phyloP scores from a whole-genome alignment of 2,797 vertebrate genomes.

The Pelobates cultripes region DNA sequence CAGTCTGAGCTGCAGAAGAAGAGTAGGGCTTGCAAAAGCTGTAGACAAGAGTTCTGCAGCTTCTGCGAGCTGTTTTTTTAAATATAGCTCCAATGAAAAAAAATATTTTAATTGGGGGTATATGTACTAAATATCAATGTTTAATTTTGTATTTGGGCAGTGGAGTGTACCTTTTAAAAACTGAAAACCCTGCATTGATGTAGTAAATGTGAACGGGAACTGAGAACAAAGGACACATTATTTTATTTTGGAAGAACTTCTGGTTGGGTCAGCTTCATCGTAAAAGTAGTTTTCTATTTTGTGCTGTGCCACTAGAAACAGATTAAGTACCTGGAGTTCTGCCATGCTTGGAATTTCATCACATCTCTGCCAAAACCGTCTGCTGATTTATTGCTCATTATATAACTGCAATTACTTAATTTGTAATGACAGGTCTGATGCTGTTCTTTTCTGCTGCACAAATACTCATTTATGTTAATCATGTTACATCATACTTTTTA shows the following conservation, averaged over 20 bases:
- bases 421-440: neutral
- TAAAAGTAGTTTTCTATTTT: neutral
- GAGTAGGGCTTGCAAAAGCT: no score
- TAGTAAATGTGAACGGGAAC: no score
- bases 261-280: neutral
- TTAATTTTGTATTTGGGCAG: no score
- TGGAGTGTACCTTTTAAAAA: no score
- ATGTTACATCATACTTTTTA: conserved; percentile 19
- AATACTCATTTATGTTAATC: neutral
- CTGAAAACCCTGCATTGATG: no score
- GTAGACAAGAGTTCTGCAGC: no score
- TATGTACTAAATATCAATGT: neutral
- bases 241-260: neutral
- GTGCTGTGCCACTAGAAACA: conserved; percentile 15
- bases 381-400: conserved; percentile 23
- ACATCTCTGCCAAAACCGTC: conserved; percentile 11
- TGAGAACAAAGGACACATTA: neutral
- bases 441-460: conserved; percentile 11
- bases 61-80: no score
- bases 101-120: no score
- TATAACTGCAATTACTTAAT: conserved; percentile 35
- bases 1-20: no score
- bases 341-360: conserved; percentile 14
- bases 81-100: no score
- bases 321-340: conserved; percentile 38